Evolutionary conservation across 35 echinoderm and acorn worm species (phyloP).

Genomic region (Apostichopus japonicus): DNA sequence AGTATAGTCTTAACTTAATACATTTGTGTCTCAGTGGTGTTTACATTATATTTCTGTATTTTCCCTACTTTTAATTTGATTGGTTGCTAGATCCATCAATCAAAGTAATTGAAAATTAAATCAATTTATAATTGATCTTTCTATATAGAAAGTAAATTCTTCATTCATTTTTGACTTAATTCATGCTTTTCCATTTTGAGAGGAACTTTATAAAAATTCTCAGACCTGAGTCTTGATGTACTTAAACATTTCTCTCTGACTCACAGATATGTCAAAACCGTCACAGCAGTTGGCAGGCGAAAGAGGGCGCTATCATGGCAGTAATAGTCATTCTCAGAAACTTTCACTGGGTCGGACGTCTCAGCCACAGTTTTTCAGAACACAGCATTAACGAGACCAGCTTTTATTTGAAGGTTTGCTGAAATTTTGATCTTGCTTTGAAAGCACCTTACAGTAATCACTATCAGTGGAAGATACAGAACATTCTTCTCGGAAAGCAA

Average conservation of each 20-base stretch:
- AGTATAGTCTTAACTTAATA: too few relatives aligned
- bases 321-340: conserved; percentile 76
- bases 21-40: too few relatives aligned
- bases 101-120: too few relatives aligned
- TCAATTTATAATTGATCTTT: too few relatives aligned
- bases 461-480: not conserved
- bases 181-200: too few relatives aligned
- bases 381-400: conserved; percentile 44
- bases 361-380: conserved; percentile 46
- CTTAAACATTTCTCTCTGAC: not conserved
- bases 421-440: not conserved
- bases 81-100: too few relatives aligned
- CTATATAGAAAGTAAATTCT: too few relatives aligned
- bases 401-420: conserved; percentile 87
- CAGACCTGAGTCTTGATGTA: not conserved
- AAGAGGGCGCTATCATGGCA: conserved; percentile 95
- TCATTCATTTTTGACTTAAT: too few relatives aligned
- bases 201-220: too few relatives aligned
- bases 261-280: conserved; percentile 82
- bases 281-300: conserved; percentile 87
- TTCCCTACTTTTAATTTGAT: too few relatives aligned
- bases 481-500: too few relatives aligned
- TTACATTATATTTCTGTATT: too few relatives aligned
- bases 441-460: not conserved
- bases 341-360: conserved; percentile 88